A percentile compares a stretch with the other conserved stretches of the same genome.
phyloP scores from a whole-genome alignment of 2,797 vertebrate species.

The Australoheros facetus region DNA sequence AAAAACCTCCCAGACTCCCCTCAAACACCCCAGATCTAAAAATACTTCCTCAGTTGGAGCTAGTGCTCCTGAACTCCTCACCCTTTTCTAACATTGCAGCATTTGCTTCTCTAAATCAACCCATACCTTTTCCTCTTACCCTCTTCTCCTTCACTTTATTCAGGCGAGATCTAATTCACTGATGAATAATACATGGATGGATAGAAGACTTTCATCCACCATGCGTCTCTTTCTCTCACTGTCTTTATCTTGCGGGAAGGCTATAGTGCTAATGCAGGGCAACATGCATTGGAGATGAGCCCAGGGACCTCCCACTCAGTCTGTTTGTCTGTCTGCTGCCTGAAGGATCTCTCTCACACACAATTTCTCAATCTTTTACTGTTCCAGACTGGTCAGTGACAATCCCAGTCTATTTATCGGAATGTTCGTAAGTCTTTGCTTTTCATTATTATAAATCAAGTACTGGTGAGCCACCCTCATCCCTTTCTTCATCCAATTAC shows the following conservation, averaged over 20 bases:
- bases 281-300: slow-evolving; percentile 79
- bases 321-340: slow-evolving; percentile 71
- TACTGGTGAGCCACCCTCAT: slow-evolving; percentile 14
- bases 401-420: background rate
- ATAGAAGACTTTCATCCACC: slow-evolving; percentile 78
- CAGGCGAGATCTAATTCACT: slow-evolving; percentile 80
- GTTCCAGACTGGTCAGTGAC: slow-evolving; percentile 27
- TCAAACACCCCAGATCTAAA: slow-evolving; percentile 50
- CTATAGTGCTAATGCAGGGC: slow-evolving; percentile 76
- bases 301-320: slow-evolving; percentile 77
- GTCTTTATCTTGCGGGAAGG: slow-evolving; percentile 63
- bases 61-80: slow-evolving; percentile 55
- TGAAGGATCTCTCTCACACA: slow-evolving; percentile 48
- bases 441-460: background rate
- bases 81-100: slow-evolving; percentile 25
- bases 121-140: slow-evolving; percentile 8
- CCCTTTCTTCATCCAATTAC: slow-evolving; percentile 38
- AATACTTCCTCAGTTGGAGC: slow-evolving; percentile 31
- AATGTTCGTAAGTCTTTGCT: slow-evolving; percentile 1
- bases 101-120: slow-evolving; percentile 23
- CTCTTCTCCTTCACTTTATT: slow-evolving; percentile 57
- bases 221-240: slow-evolving; percentile 66
- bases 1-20: slow-evolving; percentile 1
- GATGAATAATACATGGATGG: slow-evolving; percentile 85
- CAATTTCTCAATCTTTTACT: slow-evolving; percentile 14